These are phyloP conservation scores for Lamellibrachia satsuma DNA, from an alignment of 2,888 invertebrate species.

Conservation along the genomic window DNA sequence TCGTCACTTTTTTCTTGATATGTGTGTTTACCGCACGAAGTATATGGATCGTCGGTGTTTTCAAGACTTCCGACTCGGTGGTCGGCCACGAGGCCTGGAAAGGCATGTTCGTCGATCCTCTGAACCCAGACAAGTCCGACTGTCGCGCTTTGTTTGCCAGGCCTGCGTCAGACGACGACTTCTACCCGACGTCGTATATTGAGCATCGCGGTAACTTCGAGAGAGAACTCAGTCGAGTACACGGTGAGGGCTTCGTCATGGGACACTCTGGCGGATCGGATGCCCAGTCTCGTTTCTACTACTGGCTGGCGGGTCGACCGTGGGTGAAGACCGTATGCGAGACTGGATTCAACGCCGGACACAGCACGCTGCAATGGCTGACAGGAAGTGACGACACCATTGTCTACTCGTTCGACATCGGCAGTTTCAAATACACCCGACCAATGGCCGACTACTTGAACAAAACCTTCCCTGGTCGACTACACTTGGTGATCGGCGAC, in stretches of 20 bases:
- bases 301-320: background rate
- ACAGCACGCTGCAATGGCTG: conserved; percentile 34
- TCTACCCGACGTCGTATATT: background rate
- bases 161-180: background rate
- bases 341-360: conserved; percentile 35
- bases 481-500: conserved; percentile 34
- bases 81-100: background rate
- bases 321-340: conserved; percentile 33
- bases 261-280: background rate
- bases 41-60: background rate
- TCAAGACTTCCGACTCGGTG: background rate
- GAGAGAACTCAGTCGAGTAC: background rate
- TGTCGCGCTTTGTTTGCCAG: background rate
- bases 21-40: background rate
- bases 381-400: conserved; percentile 27
- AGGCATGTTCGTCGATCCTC: background rate
- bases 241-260: background rate
- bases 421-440: conserved; percentile 31
- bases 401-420: conserved; percentile 41
- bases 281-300: background rate
- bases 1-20: background rate
- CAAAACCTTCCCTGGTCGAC: conserved; percentile 28
- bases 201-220: background rate
- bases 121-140: background rate
- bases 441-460: conserved; percentile 36